Evolutionary conservation across 2,113 vertebrate species (phyloP).

Genomic region (Columba livia): DNA sequence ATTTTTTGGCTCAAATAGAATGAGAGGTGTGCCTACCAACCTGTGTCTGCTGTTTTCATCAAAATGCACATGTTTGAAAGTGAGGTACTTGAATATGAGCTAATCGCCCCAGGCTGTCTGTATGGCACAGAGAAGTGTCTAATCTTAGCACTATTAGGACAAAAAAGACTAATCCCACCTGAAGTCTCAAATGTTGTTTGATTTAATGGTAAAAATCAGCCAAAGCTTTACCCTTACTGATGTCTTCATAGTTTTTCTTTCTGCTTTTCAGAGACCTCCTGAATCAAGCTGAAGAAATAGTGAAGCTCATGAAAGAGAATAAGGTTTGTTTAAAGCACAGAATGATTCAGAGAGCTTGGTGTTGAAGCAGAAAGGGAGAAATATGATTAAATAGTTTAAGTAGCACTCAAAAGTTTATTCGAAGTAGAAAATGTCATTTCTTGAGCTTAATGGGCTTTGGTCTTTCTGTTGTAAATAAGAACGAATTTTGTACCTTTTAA

Average conservation of each 20-base stretch:
- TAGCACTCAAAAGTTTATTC: not conserved
- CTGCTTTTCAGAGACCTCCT: slow-evolving; percentile 64
- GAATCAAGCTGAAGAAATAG: slow-evolving; percentile 66
- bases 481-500: not conserved
- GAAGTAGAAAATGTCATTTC: not conserved
- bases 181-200: not conserved
- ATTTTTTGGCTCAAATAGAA: not conserved
- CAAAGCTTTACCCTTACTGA: not conserved
- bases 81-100: not conserved
- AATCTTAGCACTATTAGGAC: not conserved
- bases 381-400: not conserved
- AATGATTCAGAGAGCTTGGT: not conserved
- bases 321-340: slow-evolving; percentile 61
- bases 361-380: not conserved
- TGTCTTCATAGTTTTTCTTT: not conserved
- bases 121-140: not conserved
- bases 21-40: not conserved
- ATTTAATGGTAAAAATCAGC: not conserved
- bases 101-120: not conserved
- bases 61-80: not conserved
- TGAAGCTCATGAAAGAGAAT: slow-evolving; percentile 67
- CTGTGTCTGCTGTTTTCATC: not conserved
- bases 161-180: not conserved
- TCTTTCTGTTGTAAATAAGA: not conserved
- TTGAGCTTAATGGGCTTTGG: not conserved